Evolutionary conservation across 2,797 vertebrate genomes (phyloP).

Genomic region (Sparus aurata): DNA sequence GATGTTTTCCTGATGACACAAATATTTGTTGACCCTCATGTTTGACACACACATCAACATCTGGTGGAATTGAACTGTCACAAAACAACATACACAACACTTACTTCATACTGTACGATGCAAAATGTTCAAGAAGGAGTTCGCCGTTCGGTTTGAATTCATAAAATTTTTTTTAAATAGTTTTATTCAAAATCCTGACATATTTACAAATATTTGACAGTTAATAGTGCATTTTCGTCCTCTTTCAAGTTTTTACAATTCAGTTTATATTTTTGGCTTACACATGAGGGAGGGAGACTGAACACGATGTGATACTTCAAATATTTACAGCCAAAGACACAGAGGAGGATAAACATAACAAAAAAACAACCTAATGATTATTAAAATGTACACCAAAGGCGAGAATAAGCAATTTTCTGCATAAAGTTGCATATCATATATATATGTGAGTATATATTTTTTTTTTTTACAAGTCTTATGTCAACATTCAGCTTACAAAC

Average conservation of each 20-base stretch:
- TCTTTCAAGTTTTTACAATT: constrained; percentile 70
- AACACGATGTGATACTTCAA: constrained; percentile 51
- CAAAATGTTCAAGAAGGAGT: neutral
- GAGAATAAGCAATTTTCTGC: constrained; percentile 60
- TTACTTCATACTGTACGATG: too few species aligned
- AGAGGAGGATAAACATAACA: constrained; percentile 16
- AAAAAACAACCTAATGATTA: constrained; percentile 38
- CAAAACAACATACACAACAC: too few species aligned
- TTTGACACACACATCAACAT: too few species aligned
- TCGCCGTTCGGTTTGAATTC: constrained; percentile 18
- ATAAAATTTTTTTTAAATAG: constrained; percentile 39
- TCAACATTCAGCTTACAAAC: constrained; percentile 31
- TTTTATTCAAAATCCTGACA: constrained; percentile 78
- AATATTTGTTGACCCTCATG: too few species aligned
- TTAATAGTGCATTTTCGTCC: constrained; percentile 58
- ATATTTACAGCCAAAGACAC: constrained; percentile 70
- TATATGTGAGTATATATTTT: too few species aligned
- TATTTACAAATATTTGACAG: constrained; percentile 72
- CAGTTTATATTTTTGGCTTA: constrained; percentile 79
- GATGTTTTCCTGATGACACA: too few species aligned
- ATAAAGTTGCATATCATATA: constrained; percentile 15
- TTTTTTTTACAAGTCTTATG: constrained; percentile 18
- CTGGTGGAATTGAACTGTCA: too few species aligned
- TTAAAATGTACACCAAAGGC: constrained; percentile 72
- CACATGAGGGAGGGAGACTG: constrained; percentile 55